Evolutionary conservation across 2,113 vertebrate genomes (phyloP), one percentile per base, ranked within the genome.

Genomic region (Halichoeres trimaculatus): DNA sequence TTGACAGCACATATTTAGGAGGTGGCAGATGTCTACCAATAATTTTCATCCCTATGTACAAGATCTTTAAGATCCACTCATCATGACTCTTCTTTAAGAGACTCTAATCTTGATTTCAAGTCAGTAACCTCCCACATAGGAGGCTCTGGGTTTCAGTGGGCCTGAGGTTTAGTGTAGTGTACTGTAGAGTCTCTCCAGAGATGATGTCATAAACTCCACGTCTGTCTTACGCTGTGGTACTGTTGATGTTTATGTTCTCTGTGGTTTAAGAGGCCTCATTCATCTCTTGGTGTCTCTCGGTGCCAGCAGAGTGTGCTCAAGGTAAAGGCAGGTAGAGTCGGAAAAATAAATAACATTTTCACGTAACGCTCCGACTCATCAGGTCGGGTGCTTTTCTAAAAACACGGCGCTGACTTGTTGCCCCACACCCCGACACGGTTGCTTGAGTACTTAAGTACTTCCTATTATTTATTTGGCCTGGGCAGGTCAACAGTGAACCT

Each of bases 391-490:
- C 85, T 89, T 80, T 88, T 89, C 72, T 78, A 70, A 88, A 85
- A 88, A 81, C 80, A 81, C 40, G 81, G 80, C 77, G 73, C 80
- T 78, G 88, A 92, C 71, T 88, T 85, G 70, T 81, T 78, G 83
- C 75, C 80, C 50, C 72, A 60, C 70, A 85, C 69, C 50, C 47
- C 23, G 76, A 84, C 82, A 87, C 23, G 79, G 80, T 64, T 79
- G 77, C 86, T 86, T 87, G 81, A 87, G 78, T 81, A 70, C 78
- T 78, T 80, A 87, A 90, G 89, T 77, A 78, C 87, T 91, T 92
- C 52, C 71, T 80, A 75, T 76, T 80, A 81, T 84, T 85, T 81
- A 70, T 79, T 70, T 80, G 74, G 81, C 65, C 73, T 45, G 41
- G 65, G 64, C 36, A 86, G 64, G 66, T 87, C 85, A 88, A 84